A percentile compares a stretch with the other conserved stretches of the same genome.
Evolutionary conservation across 64 coral and sea anemone species (phyloP).

Genomic region (Anthopleura sola): DNA sequence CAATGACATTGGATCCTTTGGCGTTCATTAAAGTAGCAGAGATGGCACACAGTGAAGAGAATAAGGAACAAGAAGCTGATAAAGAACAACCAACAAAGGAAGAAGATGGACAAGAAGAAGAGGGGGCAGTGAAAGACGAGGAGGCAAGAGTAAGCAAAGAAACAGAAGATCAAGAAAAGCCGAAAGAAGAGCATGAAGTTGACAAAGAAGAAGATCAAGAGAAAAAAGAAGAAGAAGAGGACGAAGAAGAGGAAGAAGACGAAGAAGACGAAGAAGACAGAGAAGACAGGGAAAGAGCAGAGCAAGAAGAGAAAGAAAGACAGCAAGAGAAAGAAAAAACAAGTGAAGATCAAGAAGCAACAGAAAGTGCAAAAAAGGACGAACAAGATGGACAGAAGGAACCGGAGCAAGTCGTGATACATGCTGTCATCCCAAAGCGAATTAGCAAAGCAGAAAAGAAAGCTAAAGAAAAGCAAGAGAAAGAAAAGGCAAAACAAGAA

Average conservation of each 20-base stretch:
- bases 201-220: not conserved
- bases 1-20: not conserved
- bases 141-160: not conserved
- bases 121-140: not conserved
- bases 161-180: not conserved
- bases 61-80: not conserved
- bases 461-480: not conserved
- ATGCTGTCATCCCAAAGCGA: not conserved
- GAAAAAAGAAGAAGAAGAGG: not conserved
- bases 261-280: not conserved
- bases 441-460: not conserved
- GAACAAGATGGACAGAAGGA: not conserved
- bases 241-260: not conserved
- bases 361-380: not conserved
- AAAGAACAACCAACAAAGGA: not conserved
- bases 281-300: not conserved
- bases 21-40: not conserved
- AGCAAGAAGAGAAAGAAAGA: not conserved
- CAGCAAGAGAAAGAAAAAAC: not conserved
- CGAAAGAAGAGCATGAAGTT: not conserved
- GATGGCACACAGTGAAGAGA: not conserved
- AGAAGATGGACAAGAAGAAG: not conserved
- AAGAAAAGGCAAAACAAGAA: not conserved
- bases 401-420: not conserved
- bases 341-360: not conserved